Evolutionary conservation across 2,113 vertebrate genomes (phyloP), one percentile per base, ranked within the genome.

Genomic region (Hypomesus transpacificus): DNA sequence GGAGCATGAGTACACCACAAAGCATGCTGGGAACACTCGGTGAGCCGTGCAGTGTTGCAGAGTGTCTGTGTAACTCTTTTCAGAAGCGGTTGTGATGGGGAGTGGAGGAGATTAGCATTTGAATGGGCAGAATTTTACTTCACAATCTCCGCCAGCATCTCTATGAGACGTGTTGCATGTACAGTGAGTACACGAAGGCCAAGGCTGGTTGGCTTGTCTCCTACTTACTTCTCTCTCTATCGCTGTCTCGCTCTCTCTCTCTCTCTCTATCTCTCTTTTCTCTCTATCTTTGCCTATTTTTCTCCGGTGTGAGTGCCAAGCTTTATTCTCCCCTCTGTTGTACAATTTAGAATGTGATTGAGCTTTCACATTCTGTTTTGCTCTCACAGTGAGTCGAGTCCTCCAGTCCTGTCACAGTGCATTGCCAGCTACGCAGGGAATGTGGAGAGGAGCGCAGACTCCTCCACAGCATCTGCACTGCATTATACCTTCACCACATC

Each of bases 331-430:
- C 83, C 76, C 85, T 87, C 80, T 84, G 86, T 84, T 86, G 83
- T 87, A 84, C 85, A 86, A 87, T 89, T 89, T 87, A 82, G 77
- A 89, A 86, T 81, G 80, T 87, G 88, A 90, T 88, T 86, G 89
- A 88, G 88, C 87, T 89, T 89, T 90, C 86, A 86, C 86, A 87
- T 91, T 87, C 82, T 84, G 83, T 90, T 88, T 86, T 73, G 53
- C 75, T 89, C 83, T 83, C 82, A 77, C 78, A 56, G 74, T 71
- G 80, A 80, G 86, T 73, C 80, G 78, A 77, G 82, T 77, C 70
- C 63, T 72, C 80, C 78, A 77, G 68, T 76, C 79, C 78, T 75
- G 75, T 84, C 56, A 46, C 66, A 22, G 16, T 65, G 79, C 78
- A 70, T 84, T 84, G 78, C 76, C 68, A 75, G 74, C 59, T 71